Percentiles rank a stretch among this genome's conserved stretches.
phyloP scores from a whole-genome alignment of 2,888 invertebrate genomes.

The Agrypnus murinus region DNA sequence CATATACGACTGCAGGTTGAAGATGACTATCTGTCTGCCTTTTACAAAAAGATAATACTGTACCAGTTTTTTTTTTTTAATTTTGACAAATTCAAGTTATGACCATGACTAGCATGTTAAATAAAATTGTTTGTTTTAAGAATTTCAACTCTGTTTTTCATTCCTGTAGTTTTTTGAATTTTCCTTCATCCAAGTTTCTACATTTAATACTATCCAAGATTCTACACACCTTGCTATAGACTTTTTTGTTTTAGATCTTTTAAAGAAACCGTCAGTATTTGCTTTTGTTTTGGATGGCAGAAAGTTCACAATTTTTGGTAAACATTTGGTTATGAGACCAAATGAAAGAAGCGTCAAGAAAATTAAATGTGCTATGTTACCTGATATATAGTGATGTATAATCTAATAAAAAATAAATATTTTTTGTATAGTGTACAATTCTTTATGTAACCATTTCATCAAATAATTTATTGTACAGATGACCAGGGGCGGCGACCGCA shows the following conservation, averaged over 20 bases:
- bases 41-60: too few species aligned
- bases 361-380: conserved; percentile 80
- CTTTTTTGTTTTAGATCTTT: conserved; percentile 77
- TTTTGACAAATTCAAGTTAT: too few species aligned
- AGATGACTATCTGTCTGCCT: too few species aligned
- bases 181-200: neutral
- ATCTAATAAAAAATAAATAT: too few species aligned
- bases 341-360: conserved; percentile 88
- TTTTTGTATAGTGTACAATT: too few species aligned
- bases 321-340: conserved; percentile 84
- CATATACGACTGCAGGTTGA: too few species aligned
- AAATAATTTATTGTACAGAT: too few species aligned
- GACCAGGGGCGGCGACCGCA: too few species aligned
- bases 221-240: neutral
- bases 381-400: conserved; percentile 74
- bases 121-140: too few species aligned
- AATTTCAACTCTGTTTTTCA: neutral
- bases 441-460: too few species aligned
- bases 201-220: neutral
- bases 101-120: neutral
- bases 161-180: neutral
- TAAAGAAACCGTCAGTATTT: conserved; percentile 87
- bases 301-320: conserved; percentile 85
- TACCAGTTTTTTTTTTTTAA: too few species aligned
- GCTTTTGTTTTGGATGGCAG: conserved; percentile 77